Base-by-base conservation (phyloP, 1,140 invertebrate species). In the Pollicipes pollicipes region DNA sequence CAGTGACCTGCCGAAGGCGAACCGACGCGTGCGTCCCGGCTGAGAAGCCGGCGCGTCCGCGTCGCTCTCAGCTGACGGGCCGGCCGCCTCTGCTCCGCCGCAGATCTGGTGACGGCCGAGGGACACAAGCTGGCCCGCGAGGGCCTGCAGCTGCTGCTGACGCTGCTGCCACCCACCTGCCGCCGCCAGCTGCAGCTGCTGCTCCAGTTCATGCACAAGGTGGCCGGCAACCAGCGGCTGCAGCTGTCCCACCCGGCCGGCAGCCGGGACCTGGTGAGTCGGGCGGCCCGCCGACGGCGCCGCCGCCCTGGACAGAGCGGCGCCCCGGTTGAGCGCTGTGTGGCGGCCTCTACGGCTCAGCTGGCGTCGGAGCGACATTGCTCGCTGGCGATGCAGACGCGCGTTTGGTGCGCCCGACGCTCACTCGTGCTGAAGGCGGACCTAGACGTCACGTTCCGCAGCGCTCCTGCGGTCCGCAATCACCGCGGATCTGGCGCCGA, bases 171-270 rank as follows among this genome's bases (percentile, higher is more conserved):
- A n/a, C 73, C 73, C 27, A 58, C 63, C 37, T 66, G 35, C 26
- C 73, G 73, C 6, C 68, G 73, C 58, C 72, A 70, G 68, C 68
- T 73, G 27, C 73, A 73, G 37, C 66, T 73, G 35, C 31, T 73
- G 45, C 71, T 73, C 26, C 72, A 72, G 13, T 73, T 73, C 68
- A 73, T 73, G 73, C 26, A 68, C 27, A 72, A 73, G 70, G 73
- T 71, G 29, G 68, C 73, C 6, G 70, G 64, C 32, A 73, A 73
- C 27, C 29, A 69, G 21, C 70, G 66, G 64, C 73, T 73, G 0
- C 64, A 29, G 27, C 64, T 66, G 64, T 27, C 27, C n/a, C 27
- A 66, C 3, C 64, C 3, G 8, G n/a, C 27, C 45, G 13, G 13
- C 45, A 21, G 45, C 45, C 6, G 45, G 2, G 45, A 58, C 2